phyloP scores from a whole-genome alignment of 2,888 invertebrate species.

The Ceriagrion tenellum region DNA sequence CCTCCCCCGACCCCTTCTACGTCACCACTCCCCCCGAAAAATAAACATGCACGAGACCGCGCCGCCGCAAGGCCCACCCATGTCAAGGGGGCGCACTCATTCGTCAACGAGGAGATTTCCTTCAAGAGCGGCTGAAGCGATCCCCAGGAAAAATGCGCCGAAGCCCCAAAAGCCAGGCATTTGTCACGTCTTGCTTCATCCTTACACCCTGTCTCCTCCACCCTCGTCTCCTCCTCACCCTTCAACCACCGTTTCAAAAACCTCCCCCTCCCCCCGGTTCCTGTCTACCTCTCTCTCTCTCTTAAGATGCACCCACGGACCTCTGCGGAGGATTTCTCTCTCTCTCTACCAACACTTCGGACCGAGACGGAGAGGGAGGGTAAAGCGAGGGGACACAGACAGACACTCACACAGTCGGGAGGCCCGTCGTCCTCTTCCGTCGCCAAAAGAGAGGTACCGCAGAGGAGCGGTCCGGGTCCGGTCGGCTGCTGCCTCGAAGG shows the following conservation, averaged over 20 bases:
- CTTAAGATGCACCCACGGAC: too few relatives aligned
- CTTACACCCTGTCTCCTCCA: background rate
- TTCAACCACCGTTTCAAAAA: too few relatives aligned
- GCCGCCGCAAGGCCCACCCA: too few relatives aligned
- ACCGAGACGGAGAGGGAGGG: background rate
- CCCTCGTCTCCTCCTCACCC: background rate
- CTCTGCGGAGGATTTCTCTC: too few relatives aligned
- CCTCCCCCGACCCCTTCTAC: too few relatives aligned
- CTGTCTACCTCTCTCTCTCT: background rate
- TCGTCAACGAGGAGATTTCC: constrained; percentile 3
- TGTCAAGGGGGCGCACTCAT: background rate
- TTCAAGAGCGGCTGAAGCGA: background rate
- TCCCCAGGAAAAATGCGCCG: background rate
- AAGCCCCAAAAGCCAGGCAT: background rate
- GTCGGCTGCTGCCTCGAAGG: too few relatives aligned
- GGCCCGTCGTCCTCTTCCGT: too few relatives aligned
- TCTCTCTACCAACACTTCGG: background rate
- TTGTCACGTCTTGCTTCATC: background rate
- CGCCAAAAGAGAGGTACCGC: too few relatives aligned
- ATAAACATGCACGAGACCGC: too few relatives aligned
- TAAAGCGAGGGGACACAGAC: background rate
- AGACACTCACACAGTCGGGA: background rate
- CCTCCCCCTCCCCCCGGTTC: too few relatives aligned
- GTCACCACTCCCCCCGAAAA: too few relatives aligned
- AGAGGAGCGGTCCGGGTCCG: too few relatives aligned